A percentile compares a stretch with the other conserved stretches of the same genome.
phyloP scores from a whole-genome alignment of 2,888 invertebrate species.

The Luffia ferchaultella region DNA sequence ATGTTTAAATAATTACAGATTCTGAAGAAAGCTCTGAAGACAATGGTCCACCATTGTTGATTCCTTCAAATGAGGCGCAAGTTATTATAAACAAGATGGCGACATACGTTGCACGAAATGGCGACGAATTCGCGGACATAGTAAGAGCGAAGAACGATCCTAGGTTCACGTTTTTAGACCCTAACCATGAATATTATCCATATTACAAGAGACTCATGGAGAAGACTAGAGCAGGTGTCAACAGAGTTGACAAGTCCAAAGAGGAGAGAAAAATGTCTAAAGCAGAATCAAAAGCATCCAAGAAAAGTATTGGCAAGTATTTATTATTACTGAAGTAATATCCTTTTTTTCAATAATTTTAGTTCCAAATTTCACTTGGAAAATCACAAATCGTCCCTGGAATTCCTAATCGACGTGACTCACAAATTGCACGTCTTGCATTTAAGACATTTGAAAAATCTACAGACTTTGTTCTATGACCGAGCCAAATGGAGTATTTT shows the following conservation, averaged over 20 bases:
- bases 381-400: too few relatives aligned
- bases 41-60: conserved; percentile 44
- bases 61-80: conserved; percentile 84
- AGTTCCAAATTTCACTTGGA: too few relatives aligned
- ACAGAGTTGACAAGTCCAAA: conserved; percentile 22
- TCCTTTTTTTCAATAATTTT: too few relatives aligned
- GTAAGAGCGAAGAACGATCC: conserved; percentile 85
- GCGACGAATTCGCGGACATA: conserved; percentile 90
- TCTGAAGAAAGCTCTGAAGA: conserved; percentile 32
- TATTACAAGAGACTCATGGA: conserved; percentile 75
- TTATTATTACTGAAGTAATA: background rate
- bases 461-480: too few relatives aligned
- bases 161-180: conserved; percentile 86
- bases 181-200: conserved; percentile 77
- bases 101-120: conserved; percentile 94
- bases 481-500: too few relatives aligned
- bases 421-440: too few relatives aligned
- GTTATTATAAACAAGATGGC: conserved; percentile 97
- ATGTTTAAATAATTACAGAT: background rate
- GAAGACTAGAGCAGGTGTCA: conserved; percentile 30
- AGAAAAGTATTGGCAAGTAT: conserved; percentile 3
- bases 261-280: conserved; percentile 14
- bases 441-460: too few relatives aligned
- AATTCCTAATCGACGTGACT: too few relatives aligned
- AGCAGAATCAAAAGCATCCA: background rate